Percentiles rank a stretch among this genome's conserved stretches.
Evolutionary conservation across 35 echinoderm and acorn worm species (phyloP).

Genomic region (Diadema setosum): DNA sequence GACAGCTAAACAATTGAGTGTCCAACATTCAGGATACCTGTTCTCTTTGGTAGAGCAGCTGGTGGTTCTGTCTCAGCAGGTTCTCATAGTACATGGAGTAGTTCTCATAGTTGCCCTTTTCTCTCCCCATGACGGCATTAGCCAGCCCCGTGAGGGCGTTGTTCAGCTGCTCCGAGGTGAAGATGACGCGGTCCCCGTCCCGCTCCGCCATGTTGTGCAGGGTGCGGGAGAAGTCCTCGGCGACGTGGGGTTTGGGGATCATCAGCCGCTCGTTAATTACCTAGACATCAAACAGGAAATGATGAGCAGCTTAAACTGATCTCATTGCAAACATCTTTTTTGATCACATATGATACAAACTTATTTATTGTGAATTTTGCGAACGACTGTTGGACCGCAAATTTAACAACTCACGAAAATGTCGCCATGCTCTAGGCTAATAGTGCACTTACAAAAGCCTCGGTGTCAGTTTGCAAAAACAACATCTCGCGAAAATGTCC

Average conservation of each 20-base stretch:
- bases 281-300: conserved; percentile 50
- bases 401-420: no score
- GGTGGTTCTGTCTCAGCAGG: conserved; percentile 89
- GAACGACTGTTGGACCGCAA: no score
- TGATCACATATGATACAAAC: no score
- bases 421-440: no score
- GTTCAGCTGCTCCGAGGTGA: conserved; percentile 64
- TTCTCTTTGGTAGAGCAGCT: conserved; percentile 88
- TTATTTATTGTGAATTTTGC: no score
- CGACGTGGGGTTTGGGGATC: conserved; percentile 91
- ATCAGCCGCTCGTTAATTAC: conserved; percentile 89
- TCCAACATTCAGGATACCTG: no score
- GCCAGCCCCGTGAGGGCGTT: conserved; percentile 55
- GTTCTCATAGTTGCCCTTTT: conserved; percentile 86
- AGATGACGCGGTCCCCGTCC: conserved; percentile 35
- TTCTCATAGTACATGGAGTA: conserved; percentile 99
- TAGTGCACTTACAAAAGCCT: no score
- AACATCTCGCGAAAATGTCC: no score
- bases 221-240: conserved; percentile 82
- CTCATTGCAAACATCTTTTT: no score
- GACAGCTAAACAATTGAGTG: no score
- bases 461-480: no score
- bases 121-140: conserved; percentile 77
- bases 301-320: no score
- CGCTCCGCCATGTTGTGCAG: conserved; percentile 34